phyloP scores from a whole-genome alignment of 2,888 invertebrate genomes.

The Ypsolopha sequella region DNA sequence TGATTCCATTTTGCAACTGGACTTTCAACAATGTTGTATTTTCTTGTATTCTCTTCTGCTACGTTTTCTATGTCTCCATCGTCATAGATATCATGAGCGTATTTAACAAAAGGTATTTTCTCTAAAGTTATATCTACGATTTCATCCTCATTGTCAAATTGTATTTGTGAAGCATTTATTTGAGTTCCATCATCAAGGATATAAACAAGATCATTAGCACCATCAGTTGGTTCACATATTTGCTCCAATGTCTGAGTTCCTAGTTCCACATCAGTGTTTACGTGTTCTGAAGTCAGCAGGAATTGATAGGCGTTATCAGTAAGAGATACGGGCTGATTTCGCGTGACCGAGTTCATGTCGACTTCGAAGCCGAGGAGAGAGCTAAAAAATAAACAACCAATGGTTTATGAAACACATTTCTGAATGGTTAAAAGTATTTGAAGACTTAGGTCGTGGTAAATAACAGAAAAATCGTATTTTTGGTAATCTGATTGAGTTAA shows the following conservation, averaged over 20 bases:
- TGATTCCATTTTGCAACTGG: conserved; percentile 35
- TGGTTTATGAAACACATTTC: no score
- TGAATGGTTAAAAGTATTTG: no score
- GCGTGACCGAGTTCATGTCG: conserved; percentile 49
- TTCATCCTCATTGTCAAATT: conserved; percentile 59
- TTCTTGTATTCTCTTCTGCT: conserved; percentile 17
- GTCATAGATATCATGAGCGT: conserved; percentile 26
- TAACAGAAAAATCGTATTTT: no score
- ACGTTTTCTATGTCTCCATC: conserved; percentile 18
- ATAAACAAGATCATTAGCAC: conserved; percentile 34
- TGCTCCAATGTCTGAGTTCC: conserved; percentile 23
- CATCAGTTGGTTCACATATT: conserved; percentile 22
- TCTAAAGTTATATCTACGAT: conserved; percentile 44
- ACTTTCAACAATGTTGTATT: conserved; percentile 44
- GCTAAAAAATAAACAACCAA: no score
- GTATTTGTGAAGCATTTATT: conserved; percentile 58
- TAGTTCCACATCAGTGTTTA: conserved; percentile 16
- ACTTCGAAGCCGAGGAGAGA: conserved; percentile 29
- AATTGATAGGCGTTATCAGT: conserved; percentile 54
- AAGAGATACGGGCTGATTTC: conserved; percentile 43
- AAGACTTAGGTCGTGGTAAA: no score
- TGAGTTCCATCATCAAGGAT: conserved; percentile 58
- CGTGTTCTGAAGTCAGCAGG: conserved; percentile 40
- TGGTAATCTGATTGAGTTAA: no score
- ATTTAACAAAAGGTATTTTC: conserved; percentile 50